Evolutionary conservation across 2,113 vertebrate genomes (phyloP).

Genomic region (Dicaeum eximium): DNA sequence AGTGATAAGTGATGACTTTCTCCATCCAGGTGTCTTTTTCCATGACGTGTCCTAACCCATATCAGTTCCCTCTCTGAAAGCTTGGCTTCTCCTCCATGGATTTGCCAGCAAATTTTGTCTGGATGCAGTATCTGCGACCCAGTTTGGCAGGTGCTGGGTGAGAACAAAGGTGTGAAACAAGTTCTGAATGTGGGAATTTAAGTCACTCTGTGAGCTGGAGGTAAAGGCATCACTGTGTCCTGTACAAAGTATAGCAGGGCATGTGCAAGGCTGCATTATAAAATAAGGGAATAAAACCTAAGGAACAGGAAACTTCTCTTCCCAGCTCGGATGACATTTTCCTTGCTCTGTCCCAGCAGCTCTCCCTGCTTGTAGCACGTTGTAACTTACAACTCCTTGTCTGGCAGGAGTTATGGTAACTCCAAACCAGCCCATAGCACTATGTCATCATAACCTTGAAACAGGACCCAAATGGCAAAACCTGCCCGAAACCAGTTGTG

Average conservation of each 20-base stretch:
- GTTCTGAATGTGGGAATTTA: not conserved
- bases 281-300: not conserved
- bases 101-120: not conserved
- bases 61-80: not conserved
- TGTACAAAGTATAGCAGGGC: not conserved
- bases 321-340: not conserved
- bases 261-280: not conserved
- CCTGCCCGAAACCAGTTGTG: constrained; percentile 43
- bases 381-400: not conserved
- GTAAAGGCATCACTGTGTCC: not conserved
- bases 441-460: constrained; percentile 34
- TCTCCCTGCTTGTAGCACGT: not conserved
- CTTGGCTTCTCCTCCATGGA: not conserved
- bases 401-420: not conserved
- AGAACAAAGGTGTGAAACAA: not conserved
- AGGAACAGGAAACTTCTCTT: not conserved
- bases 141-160: not conserved
- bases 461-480: constrained; percentile 37
- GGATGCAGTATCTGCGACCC: not conserved
- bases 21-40: not conserved
- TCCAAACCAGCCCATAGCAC: not conserved
- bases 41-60: not conserved
- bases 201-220: not conserved
- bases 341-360: not conserved
- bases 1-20: not conserved